A percentile compares a stretch with the other conserved stretches of the same genome.
Conservation (phyloP, 2,113 vertebrate genomes). For the Abramis brama region DNA sequence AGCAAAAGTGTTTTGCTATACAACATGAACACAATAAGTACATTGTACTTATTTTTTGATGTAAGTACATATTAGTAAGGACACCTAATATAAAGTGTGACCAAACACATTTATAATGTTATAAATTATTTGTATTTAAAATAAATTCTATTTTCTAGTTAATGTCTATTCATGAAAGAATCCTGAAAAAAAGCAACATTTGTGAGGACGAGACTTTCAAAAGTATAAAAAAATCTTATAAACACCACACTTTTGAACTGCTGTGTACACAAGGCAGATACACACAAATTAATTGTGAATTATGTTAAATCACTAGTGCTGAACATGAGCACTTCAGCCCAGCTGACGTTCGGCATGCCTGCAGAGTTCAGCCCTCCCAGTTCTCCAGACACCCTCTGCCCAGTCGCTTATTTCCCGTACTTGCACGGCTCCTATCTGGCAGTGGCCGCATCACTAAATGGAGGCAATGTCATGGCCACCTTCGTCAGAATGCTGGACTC, state of each 20-base stretch:
- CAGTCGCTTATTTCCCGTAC: slow-evolving; percentile 88
- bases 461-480: slow-evolving; percentile 86
- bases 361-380: slow-evolving; percentile 80
- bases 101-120: neutral
- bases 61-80: too few species aligned
- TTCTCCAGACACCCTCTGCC: slow-evolving; percentile 74
- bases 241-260: neutral
- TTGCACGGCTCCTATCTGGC: slow-evolving; percentile 84
- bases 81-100: too few species aligned
- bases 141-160: neutral
- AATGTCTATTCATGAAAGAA: neutral
- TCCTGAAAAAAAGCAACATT: neutral
- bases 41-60: too few species aligned
- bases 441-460: slow-evolving; percentile 92
- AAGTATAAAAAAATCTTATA: neutral
- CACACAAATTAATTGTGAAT: neutral
- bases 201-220: neutral
- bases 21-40: too few species aligned
- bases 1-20: too few species aligned
- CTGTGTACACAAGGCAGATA: neutral
- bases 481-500: slow-evolving; percentile 86
- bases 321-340: slow-evolving; percentile 94
- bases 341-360: slow-evolving; percentile 86
- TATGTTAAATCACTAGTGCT: slow-evolving; percentile 77
- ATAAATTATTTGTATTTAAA: neutral